A percentile compares a stretch with the other conserved stretches of the same genome.
Evolutionary conservation across 1,140 invertebrate genomes (phyloP).

Genomic region (Saxidomus purpurata): DNA sequence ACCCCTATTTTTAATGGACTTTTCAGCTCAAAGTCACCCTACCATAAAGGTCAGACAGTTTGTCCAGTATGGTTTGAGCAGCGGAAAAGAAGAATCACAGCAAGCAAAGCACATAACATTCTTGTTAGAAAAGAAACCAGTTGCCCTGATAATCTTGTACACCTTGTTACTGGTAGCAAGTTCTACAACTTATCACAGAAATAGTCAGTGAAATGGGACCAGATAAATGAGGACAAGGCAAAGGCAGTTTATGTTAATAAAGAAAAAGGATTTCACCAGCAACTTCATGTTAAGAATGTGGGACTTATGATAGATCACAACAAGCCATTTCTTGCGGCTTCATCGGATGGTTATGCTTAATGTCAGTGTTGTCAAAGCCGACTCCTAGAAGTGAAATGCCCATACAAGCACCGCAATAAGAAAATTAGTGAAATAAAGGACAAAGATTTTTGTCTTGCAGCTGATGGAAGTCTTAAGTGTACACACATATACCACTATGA

Average conservation of each 20-base stretch:
- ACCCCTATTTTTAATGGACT: too few species aligned
- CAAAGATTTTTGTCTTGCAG: not conserved
- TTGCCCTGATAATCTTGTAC: not conserved
- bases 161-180: not conserved
- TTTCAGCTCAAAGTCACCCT: too few species aligned
- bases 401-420: not conserved
- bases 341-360: not conserved
- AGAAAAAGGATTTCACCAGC: not conserved
- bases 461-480: not conserved
- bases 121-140: not conserved
- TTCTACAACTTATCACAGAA: not conserved
- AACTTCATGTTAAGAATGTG: not conserved
- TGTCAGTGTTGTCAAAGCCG: not conserved
- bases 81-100: not conserved
- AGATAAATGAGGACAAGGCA: not conserved
- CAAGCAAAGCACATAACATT: not conserved
- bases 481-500: not conserved
- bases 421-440: not conserved
- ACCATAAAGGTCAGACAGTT: not conserved
- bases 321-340: not conserved
- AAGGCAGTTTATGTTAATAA: not conserved
- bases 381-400: conserved; percentile 2
- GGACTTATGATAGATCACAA: not conserved
- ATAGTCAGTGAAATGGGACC: not conserved
- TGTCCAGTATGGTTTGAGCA: not conserved